These are phyloP conservation scores for Arge pagana DNA, from an alignment of 2,888 invertebrate genomes.

Conservation along the genomic window DNA sequence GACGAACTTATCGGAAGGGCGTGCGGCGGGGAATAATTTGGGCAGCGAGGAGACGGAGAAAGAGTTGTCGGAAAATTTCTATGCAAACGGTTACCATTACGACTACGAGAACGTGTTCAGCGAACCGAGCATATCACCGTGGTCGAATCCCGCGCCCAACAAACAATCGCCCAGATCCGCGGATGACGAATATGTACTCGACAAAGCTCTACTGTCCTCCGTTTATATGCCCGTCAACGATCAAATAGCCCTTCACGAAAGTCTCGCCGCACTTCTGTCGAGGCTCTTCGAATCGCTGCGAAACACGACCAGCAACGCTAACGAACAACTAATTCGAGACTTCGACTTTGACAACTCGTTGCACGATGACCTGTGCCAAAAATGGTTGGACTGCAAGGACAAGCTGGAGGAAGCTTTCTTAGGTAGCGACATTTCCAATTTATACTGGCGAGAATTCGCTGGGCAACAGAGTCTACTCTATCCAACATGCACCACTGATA, in stretches of 20 bases:
- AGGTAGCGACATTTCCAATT: slow-evolving; percentile 31
- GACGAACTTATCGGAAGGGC: slow-evolving; percentile 4
- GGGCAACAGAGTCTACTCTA: too few relatives aligned
- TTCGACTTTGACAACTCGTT: slow-evolving; percentile 29
- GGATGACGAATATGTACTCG: slow-evolving; percentile 7
- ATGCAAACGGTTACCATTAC: slow-evolving; percentile 4
- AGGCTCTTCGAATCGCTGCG: slow-evolving; percentile 36
- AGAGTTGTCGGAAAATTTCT: neutral
- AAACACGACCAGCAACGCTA: slow-evolving; percentile 31
- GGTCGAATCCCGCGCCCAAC: slow-evolving; percentile 8
- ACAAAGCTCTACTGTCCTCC: slow-evolving; percentile 24
- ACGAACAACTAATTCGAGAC: slow-evolving; percentile 30
- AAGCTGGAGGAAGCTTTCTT: slow-evolving; percentile 45
- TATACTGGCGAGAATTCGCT: neutral
- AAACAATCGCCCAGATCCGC: slow-evolving; percentile 1
- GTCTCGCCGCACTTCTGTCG: slow-evolving; percentile 33
- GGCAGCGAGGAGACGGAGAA: neutral
- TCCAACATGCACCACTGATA: too few relatives aligned
- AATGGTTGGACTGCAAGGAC: slow-evolving; percentile 46
- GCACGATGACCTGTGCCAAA: slow-evolving; percentile 43
- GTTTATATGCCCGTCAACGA: slow-evolving; percentile 33
- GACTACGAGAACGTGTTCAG: slow-evolving; percentile 14
- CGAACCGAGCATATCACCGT: slow-evolving; percentile 16
- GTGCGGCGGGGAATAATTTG: neutral
- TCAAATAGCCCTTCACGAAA: slow-evolving; percentile 31